phyloP scores from a whole-genome alignment of 2,113 vertebrate species.

The Lophius piscatorius region DNA sequence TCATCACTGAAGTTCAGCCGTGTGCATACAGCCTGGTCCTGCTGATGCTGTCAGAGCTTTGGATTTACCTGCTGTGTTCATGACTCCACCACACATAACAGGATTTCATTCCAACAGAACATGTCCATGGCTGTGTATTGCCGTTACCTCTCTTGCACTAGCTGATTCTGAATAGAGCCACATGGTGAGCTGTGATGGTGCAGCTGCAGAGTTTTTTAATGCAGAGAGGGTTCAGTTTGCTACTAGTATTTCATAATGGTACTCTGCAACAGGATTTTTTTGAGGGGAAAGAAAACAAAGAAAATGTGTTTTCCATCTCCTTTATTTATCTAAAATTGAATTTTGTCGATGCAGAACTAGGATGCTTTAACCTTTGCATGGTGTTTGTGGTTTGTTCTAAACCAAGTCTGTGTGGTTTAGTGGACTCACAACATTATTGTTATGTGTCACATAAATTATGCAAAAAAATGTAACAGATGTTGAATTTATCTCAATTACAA shows the following conservation, averaged over 20 bases:
- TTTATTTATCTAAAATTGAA: background rate
- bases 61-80: conserved; percentile 42
- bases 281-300: conserved; percentile 25
- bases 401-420: no score
- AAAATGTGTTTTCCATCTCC: background rate
- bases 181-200: background rate
- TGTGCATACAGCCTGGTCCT: no score
- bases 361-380: no score
- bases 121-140: conserved; percentile 29
- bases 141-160: conserved; percentile 11
- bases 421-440: no score
- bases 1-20: conserved; percentile 1
- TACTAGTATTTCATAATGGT: conserved; percentile 68
- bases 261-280: conserved; percentile 19
- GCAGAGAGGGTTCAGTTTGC: conserved; percentile 38
- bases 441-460: no score
- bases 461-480: no score
- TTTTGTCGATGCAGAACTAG: conserved; percentile 6
- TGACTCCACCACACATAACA: conserved; percentile 51
- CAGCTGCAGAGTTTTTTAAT: conserved; percentile 13
- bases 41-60: conserved; percentile 35
- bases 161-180: conserved; percentile 23
- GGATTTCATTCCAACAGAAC: conserved; percentile 54
- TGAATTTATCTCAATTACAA: no score
- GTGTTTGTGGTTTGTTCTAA: no score